Evolutionary conservation across 2,797 vertebrate species (phyloP).

Genomic region (Apogon talboti): DNA sequence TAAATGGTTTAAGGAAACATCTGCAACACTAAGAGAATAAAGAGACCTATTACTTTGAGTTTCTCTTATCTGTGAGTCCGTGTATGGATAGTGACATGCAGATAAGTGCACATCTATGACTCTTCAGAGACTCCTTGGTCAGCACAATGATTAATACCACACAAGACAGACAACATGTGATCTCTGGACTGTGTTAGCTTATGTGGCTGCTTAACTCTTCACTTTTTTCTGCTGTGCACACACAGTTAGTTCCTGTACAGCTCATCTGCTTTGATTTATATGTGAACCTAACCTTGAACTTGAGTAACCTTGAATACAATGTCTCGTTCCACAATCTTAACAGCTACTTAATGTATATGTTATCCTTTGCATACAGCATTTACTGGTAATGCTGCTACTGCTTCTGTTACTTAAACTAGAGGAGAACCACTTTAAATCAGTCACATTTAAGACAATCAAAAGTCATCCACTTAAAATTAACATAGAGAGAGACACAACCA

Average conservation of each 20-base stretch:
- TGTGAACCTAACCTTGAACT: constrained; percentile 53
- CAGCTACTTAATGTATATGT: constrained; percentile 2
- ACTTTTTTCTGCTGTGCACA: constrained; percentile 72
- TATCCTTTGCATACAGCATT: neutral
- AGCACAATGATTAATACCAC: constrained; percentile 76
- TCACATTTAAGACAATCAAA: too few species aligned
- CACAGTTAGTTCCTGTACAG: constrained; percentile 57
- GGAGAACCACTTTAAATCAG: too few species aligned
- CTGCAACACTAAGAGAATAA: neutral
- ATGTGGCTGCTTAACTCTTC: constrained; percentile 72
- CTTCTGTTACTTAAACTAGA: neutral
- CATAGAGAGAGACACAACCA: too few species aligned
- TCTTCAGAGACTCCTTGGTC: constrained; percentile 53
- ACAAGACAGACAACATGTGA: constrained; percentile 76
- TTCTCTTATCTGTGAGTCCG: neutral
- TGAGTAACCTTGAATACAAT: neutral
- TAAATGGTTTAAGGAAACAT: neutral
- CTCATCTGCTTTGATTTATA: constrained; percentile 24
- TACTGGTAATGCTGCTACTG: neutral
- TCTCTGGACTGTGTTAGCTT: constrained; percentile 69
- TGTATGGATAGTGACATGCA: constrained; percentile 21
- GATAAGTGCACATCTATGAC: constrained; percentile 54
- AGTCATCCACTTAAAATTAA: too few species aligned
- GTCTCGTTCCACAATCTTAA: constrained; percentile 12
- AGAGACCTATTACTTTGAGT: neutral